Evolutionary conservation across 1,140 invertebrate species (phyloP).

Genomic region (Planococcus citri): DNA sequence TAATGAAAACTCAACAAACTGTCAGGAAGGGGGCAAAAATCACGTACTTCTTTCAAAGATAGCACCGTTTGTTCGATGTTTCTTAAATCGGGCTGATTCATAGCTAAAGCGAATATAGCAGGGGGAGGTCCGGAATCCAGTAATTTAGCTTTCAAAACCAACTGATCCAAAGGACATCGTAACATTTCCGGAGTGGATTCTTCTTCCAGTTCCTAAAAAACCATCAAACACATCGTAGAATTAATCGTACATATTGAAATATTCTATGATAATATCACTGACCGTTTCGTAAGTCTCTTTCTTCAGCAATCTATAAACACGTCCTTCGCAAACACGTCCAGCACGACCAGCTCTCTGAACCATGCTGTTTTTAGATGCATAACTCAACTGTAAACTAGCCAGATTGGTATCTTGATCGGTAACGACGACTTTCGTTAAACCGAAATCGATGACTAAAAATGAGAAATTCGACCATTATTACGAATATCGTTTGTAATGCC

Average conservation of each 20-base stretch:
- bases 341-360: slow-evolving; percentile 80
- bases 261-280: too few species aligned
- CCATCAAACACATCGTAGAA: neutral
- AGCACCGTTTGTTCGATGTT: slow-evolving; percentile 72
- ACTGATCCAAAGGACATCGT: slow-evolving; percentile 64
- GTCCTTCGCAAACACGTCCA: slow-evolving; percentile 70
- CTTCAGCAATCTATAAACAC: slow-evolving; percentile 74
- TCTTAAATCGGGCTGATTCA: slow-evolving; percentile 73
- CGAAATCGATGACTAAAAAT: slow-evolving; percentile 82
- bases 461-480: neutral
- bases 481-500: too few species aligned
- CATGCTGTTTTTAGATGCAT: slow-evolving; percentile 83
- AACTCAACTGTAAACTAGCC: slow-evolving; percentile 59
- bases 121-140: slow-evolving; percentile 74
- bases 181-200: slow-evolving; percentile 54
- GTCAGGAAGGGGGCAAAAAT: neutral
- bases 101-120: slow-evolving; percentile 63
- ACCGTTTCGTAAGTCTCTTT: slow-evolving; percentile 54
- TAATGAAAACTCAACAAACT: too few species aligned
- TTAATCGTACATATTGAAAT: too few species aligned
- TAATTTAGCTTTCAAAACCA: slow-evolving; percentile 72
- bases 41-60: slow-evolving; percentile 67
- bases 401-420: slow-evolving; percentile 65
- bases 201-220: neutral
- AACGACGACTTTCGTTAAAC: slow-evolving; percentile 71